phyloP scores from a whole-genome alignment of 2,113 vertebrate species.

The Felis catus region F.catus_Fca126_mat1.0 CM031411.1:12691001-12691500 shows the following conservation, averaged over 20 bases:
- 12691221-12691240: background rate
- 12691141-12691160: background rate
- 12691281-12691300: background rate
- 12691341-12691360: background rate
- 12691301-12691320: background rate
- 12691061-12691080: background rate
- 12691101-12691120: background rate
- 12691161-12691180: conserved; percentile 27
- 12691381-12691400: background rate
- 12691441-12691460: background rate
- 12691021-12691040: background rate
- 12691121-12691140: background rate
- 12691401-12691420: background rate
- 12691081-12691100: background rate
- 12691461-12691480: background rate
- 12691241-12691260: background rate
- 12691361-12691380: background rate
- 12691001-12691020: background rate
- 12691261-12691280: background rate
- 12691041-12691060: background rate
- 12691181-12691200: background rate
- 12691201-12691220: background rate
- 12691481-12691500: background rate
- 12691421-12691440: background rate
- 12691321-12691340: background rate